Base-by-base conservation (phyloP, 2,888 invertebrate genomes). In the Seladonia tumulorum region DNA sequence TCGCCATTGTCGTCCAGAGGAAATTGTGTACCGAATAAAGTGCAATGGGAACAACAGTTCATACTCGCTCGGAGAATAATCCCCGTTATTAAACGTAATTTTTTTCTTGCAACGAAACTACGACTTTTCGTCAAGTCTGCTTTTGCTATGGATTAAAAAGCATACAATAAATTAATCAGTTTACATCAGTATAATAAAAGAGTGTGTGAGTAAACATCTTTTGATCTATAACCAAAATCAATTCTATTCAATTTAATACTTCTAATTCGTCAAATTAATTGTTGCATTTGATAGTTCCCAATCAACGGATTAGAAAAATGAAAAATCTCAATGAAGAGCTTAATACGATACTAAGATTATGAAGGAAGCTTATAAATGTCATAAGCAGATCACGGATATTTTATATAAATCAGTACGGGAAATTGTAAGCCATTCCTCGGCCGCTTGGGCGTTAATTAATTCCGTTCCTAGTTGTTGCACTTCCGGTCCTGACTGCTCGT, bases 401-500 rank as follows among this genome's bases (percentile, higher is more conserved):
- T 63, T 63, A 29, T 29, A 16, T 18, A 63, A 63, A 18, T 63
- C 18, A n/a, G 12, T 16, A 68, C 5, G 12, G 22, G 22, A 35
- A 66, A 35, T 66, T 35, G 35, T 10, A 35, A 22, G 35, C 22
- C 18, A 8, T 22, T 35, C 1, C 35, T 8, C 35, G 22, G 3
- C 10, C 14, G 35, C 8, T 35, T 2, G 35, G 18, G 35, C 7
- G 42, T 78, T 76, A 81, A 70, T 83, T 81, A 83, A 89, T 87
- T 60, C 66, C 39, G 45, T 29, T 63, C 45, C 5, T 42, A 16
- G 29, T 74, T 10, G 79, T 66, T 25, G 63, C 45, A 53, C 29
- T 18, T 63, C 42, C 18, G 39, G 2, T 12, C 7, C 29, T 60
- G 35, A 42, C 45, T 22, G 42, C 42, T 12, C 35, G 25, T 45